Percentiles rank a stretch among this genome's conserved stretches.
These are phyloP conservation scores for Epinephelus cyanopodus DNA, from an alignment of 2,113 vertebrate genomes.

Conservation along the genomic window DNA sequence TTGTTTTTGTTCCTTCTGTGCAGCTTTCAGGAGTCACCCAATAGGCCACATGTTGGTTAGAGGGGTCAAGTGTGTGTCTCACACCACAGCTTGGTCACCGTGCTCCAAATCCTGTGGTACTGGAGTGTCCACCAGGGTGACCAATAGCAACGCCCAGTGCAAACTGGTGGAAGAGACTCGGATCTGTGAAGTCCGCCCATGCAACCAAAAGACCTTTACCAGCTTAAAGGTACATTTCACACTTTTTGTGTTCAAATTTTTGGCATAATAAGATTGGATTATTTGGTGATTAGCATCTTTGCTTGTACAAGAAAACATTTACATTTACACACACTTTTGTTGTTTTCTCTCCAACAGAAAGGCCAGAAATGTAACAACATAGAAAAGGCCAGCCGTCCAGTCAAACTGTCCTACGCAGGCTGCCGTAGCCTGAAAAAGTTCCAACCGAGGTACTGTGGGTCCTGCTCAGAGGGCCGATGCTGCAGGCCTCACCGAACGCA, in stretches of 20 bases:
- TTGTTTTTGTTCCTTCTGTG: not conserved
- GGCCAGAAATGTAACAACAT: conserved; percentile 91
- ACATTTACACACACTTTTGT: not conserved
- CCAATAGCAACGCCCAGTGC: conserved; percentile 90
- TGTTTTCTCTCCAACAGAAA: conserved; percentile 82
- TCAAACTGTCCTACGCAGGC: conserved; percentile 87
- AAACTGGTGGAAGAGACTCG: conserved; percentile 91
- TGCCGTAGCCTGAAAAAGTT: conserved; percentile 92
- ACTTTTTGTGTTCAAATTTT: not conserved
- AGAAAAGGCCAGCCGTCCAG: conserved; percentile 83
- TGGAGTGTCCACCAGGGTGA: conserved; percentile 90
- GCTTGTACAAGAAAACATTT: no score
- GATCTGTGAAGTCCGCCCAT: conserved; percentile 92
- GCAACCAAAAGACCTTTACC: conserved; percentile 82
- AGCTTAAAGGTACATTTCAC: conserved; percentile 86
- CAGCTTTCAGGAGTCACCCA: conserved; percentile 70
- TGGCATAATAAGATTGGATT: not conserved
- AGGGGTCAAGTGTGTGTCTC: conserved; percentile 86
- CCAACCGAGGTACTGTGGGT: conserved; percentile 90
- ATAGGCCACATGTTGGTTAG: conserved; percentile 81
- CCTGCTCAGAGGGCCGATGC: conserved; percentile 90
- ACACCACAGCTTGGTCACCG: conserved; percentile 93
- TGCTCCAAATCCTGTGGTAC: conserved; percentile 93
- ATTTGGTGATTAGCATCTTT: not conserved
- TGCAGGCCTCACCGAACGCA: conserved; percentile 91